Conservation (phyloP, 2,888 invertebrate genomes). For the Hyles lineata region DNA sequence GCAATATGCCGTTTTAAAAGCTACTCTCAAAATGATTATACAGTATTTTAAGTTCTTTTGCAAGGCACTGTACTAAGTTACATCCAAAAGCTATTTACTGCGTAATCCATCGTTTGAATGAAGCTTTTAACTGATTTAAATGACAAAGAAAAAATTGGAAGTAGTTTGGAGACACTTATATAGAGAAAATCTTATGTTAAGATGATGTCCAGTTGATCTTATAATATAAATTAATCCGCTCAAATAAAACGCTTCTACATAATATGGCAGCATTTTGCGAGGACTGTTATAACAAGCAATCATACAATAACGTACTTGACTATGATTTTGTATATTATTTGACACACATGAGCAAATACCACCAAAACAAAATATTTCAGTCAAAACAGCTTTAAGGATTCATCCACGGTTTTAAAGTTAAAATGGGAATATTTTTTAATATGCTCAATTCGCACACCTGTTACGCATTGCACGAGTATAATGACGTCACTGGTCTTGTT, state of each 20-base stretch:
- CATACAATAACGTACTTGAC: no score
- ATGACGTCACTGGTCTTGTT: no score
- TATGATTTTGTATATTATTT: no score
- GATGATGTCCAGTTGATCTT: not conserved
- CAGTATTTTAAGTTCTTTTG: constrained; percentile 14
- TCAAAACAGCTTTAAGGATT: no score
- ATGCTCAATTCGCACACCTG: no score
- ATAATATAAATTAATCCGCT: not conserved
- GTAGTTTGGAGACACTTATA: not conserved
- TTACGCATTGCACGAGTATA: no score
- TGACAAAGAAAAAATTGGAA: constrained; percentile 13
- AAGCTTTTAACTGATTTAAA: constrained; percentile 1
- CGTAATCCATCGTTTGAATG: not conserved
- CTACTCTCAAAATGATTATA: not conserved
- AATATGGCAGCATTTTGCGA: constrained; percentile 12
- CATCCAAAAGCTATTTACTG: constrained; percentile 29
- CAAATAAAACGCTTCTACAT: not conserved
- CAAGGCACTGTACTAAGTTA: constrained; percentile 29
- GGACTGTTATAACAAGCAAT: not conserved
- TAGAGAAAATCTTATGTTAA: not conserved
- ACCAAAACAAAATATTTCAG: no score
- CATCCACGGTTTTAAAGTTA: no score
- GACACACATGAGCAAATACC: no score
- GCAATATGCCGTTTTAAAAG: not conserved
- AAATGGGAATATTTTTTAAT: no score